phyloP scores from a whole-genome alignment of 2,888 invertebrate species.

The Nemotelus nigrinus region DNA sequence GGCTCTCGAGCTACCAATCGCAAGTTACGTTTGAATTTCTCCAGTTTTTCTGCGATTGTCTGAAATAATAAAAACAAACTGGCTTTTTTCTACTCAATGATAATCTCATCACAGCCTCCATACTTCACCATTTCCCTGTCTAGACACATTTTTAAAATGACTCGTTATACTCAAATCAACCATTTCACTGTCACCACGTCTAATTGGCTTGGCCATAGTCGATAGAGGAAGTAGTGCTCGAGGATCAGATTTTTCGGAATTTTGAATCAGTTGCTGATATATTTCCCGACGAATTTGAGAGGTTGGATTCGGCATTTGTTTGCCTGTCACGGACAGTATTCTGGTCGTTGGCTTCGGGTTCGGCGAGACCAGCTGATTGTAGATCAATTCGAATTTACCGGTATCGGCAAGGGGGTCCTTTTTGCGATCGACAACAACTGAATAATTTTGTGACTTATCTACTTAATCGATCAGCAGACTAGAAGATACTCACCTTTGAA shows the following conservation, averaged over 20 bases:
- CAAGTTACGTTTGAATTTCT: background rate
- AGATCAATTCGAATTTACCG: slow-evolving; percentile 71
- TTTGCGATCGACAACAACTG: slow-evolving; percentile 68
- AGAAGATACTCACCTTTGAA: slow-evolving; percentile 69
- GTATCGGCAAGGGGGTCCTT: slow-evolving; percentile 65
- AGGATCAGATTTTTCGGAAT: background rate
- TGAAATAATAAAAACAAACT: background rate
- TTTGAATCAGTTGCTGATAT: slow-evolving; percentile 1
- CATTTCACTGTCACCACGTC: background rate
- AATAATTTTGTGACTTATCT: background rate
- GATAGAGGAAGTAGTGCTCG: background rate
- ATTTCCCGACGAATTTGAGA: background rate
- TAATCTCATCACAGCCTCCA: background rate
- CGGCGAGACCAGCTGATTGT: slow-evolving; percentile 51
- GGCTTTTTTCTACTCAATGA: too few relatives aligned
- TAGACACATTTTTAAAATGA: background rate
- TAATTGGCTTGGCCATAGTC: background rate
- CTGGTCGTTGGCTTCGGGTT: background rate
- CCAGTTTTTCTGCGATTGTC: slow-evolving; percentile 7
- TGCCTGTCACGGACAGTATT: background rate
- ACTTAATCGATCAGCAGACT: too few relatives aligned
- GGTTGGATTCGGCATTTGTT: slow-evolving; percentile 10
- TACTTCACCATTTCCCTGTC: background rate
- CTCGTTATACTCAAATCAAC: background rate
- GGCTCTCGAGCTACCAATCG: background rate